Percentiles rank a stretch among this genome's conserved stretches.
Conservation (phyloP, 1,140 invertebrate species). For the Drosophila obscura region DNA sequence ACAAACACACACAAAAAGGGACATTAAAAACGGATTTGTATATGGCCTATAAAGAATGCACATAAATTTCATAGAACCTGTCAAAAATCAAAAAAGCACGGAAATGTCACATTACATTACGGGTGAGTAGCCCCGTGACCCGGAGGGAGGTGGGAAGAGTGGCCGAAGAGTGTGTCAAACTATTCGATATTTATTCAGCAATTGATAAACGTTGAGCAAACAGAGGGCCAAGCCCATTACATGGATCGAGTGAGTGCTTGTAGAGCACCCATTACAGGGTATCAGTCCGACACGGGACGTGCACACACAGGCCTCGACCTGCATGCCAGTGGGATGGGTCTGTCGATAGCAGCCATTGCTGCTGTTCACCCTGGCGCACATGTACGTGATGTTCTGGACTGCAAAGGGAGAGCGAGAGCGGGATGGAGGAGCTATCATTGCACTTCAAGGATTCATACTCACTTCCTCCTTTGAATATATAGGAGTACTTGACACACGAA, state of each 20-base stretch:
- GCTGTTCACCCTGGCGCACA: constrained; percentile 75
- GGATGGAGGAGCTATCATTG: background rate
- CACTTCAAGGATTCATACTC: constrained; percentile 25
- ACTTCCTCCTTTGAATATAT: constrained; percentile 79
- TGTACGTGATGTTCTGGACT: constrained; percentile 81
- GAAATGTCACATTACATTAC: constrained; percentile 62
- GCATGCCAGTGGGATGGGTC: constrained; percentile 61
- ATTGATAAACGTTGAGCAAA: constrained; percentile 50
- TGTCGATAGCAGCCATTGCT: constrained; percentile 71
- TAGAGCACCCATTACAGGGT: constrained; percentile 63
- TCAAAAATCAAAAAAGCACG: constrained; percentile 62
- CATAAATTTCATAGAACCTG: constrained; percentile 64
- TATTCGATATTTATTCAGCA: constrained; percentile 39
- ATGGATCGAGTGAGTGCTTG: background rate
- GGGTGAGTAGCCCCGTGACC: constrained; percentile 2
- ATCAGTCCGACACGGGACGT: constrained; percentile 63
- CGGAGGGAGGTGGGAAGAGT: too few species aligned
- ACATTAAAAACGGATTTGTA: constrained; percentile 23
- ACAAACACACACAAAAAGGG: constrained; percentile 17
- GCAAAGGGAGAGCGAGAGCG: background rate
- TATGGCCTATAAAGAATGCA: constrained; percentile 46
- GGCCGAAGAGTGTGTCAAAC: constrained; percentile 3
- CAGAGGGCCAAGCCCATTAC: constrained; percentile 33
- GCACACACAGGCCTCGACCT: constrained; percentile 77
- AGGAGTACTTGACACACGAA: constrained; percentile 74